Evolutionary conservation across 1,140 invertebrate genomes (phyloP), one percentile per base, ranked within the genome.

Genomic region (Pseudomyrmex cubaensis): DNA sequence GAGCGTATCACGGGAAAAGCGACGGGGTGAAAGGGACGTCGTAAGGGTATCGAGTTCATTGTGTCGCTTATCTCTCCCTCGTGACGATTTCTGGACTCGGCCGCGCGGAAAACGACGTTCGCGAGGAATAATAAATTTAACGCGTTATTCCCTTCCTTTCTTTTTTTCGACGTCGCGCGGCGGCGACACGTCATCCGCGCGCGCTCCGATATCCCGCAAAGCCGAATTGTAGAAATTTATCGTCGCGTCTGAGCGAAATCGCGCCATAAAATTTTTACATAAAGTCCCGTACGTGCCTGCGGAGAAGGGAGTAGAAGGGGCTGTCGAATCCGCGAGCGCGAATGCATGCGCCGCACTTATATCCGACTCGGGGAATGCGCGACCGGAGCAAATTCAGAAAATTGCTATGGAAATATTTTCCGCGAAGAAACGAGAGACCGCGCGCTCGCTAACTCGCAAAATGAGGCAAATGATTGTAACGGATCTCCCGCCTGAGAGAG

Each of bases 201-300:
- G n/a, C 63, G 25, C 17, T 13, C 48, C 52, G 75, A 70, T 78
- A 80, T 59, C 46, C 76, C 35, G 35, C 35, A 17, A 70, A 35
- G 44, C 44, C 25, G 54, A 70, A 70, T 72, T 72, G 56, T 61
- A 50, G 76, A 80, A 80, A 72, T 80, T 70, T 80, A 80, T 72
- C 72, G 76, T 80, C 46, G 61, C 44, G 35, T 35, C 66, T 15
- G 76, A 46, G 56, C 76, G n/a, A 80, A 50, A 80, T 72, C 54
- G 20, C 20, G 15, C 20, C 54, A 44, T 80, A 46, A 80, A 80
- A 50, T 80, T 80, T 35, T 80, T 72, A 80, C 76, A 50, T 80
- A 80, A 72, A 80, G 44, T 67, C 54, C 44, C 66, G 50, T 77
- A 77, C 75, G 76, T 80, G 76, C 46, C 67, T n/a, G 5, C 25